Percentiles rank a stretch among this genome's conserved stretches.
phyloP scores from a whole-genome alignment of 2,797 vertebrate species.

The Perodicticus potto region DNA sequence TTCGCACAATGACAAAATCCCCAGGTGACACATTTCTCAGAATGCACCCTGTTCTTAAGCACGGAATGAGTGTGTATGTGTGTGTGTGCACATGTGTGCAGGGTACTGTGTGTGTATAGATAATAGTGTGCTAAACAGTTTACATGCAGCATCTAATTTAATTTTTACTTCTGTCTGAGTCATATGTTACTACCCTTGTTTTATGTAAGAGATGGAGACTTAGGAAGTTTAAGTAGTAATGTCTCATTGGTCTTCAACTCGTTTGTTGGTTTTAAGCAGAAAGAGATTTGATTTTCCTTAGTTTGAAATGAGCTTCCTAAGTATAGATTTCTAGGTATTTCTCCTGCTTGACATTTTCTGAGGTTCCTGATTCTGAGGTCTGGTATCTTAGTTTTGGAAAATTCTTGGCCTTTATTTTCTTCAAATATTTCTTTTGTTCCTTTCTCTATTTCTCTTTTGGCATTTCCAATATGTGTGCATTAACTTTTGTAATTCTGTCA shows the following conservation, averaged over 20 bases:
- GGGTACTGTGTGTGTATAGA: too few relatives aligned
- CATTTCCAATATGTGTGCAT: background rate
- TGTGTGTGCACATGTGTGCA: background rate
- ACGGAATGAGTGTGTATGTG: background rate
- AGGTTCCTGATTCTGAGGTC: background rate
- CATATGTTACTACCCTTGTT: background rate
- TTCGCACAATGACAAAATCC: background rate
- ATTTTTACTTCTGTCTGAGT: background rate
- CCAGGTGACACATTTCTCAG: background rate
- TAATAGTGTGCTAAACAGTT: background rate
- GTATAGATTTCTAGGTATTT: background rate
- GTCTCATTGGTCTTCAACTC: background rate
- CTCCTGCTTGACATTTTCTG: background rate
- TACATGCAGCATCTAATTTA: background rate
- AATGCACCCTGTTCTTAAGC: background rate
- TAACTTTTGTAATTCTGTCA: background rate
- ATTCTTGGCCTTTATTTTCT: background rate
- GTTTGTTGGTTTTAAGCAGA: background rate
- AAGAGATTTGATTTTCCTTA: background rate
- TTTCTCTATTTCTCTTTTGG: background rate
- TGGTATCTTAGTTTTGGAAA: background rate
- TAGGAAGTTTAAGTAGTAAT: background rate
- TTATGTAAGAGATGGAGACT: background rate
- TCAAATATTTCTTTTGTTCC: background rate
- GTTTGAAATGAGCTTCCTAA: background rate